Base-by-base conservation (phyloP, 1,140 invertebrate species). In the Hetaerina americana region DNA sequence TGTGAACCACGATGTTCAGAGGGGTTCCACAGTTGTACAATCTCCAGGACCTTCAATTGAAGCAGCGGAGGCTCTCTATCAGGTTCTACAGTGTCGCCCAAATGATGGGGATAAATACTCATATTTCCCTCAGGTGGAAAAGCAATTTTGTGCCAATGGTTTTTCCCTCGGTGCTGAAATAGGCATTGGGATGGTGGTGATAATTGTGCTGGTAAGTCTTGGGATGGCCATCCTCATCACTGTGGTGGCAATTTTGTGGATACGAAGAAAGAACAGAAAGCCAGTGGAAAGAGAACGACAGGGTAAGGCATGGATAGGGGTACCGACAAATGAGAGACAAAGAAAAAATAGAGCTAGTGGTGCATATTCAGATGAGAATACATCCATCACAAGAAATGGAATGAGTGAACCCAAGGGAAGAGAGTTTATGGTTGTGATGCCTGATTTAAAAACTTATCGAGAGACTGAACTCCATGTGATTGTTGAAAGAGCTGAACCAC, bases 381-480 rank as follows among this genome's bases (percentile, higher is more conserved):
- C 40, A 2, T 57, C 40, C 2, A 57, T 12, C 15, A 3, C 22
- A n/a, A 57, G 15, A 18, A 57, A 57, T 57, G 40, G 40, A 18
- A n/a, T n/a, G n/a, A n/a, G n/a, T n/a, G 40, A 57, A n/a, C 40
- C 40, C 22, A 57, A n/a, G 22, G 40, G 40, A n/a, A 57, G 22
- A n/a, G 40, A 57, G 40, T 57, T 18, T 12, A 82, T 92, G 79
- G 88, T 93, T 28, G 85, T 92, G 73, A 91, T 91, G 0, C 91
- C 92, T 71, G 88, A 90, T 0, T 10, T 57, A 12, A 86, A 89
- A 77, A 88, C 90, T 15, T 94, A 94, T 79, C 85, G 88, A 76
- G 91, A 93, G 80, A 93, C 91, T 2, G 91, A 93, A 80, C 86
- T 93, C 76, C 89, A 92, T 79, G 89, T 92, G 75, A 88, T 92